Conservation (phyloP, 2,113 vertebrate genomes). For the Gracilinanus agilis region DNA sequence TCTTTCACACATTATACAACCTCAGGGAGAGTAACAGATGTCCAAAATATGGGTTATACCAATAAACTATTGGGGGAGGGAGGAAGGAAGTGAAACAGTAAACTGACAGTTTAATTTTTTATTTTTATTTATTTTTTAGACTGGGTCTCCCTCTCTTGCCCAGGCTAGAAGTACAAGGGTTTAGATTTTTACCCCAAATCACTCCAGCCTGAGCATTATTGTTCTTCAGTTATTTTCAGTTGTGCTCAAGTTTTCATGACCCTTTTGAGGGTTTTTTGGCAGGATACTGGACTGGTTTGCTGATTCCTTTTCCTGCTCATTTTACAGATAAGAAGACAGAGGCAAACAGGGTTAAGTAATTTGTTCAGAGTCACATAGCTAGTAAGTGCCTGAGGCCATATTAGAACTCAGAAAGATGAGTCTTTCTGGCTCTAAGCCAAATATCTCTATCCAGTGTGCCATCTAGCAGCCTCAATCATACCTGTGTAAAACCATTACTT, state of each 20-base stretch:
- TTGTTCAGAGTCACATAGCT: no score
- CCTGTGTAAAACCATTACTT: not conserved
- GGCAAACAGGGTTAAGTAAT: no score
- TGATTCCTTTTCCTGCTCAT: no score
- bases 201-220: not conserved
- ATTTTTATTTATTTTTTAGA: not conserved
- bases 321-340: no score
- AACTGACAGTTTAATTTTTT: constrained; percentile 37
- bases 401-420: no score
- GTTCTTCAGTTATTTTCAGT: no score
- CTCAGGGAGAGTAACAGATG: constrained; percentile 65
- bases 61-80: constrained; percentile 70
- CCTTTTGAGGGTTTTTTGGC: no score
- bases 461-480: not conserved
- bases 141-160: not conserved
- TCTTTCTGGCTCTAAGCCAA: no score
- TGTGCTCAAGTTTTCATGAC: no score
- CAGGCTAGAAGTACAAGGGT: not conserved
- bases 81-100: constrained; percentile 68
- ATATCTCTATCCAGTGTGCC: no score
- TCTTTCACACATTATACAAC: constrained; percentile 38
- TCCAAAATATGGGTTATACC: constrained; percentile 47
- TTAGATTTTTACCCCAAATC: not conserved
- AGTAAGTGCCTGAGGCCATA: no score
- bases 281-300: no score